Conservation (phyloP, 2,113 vertebrate genomes). For the Spermophilus dauricus region DNA sequence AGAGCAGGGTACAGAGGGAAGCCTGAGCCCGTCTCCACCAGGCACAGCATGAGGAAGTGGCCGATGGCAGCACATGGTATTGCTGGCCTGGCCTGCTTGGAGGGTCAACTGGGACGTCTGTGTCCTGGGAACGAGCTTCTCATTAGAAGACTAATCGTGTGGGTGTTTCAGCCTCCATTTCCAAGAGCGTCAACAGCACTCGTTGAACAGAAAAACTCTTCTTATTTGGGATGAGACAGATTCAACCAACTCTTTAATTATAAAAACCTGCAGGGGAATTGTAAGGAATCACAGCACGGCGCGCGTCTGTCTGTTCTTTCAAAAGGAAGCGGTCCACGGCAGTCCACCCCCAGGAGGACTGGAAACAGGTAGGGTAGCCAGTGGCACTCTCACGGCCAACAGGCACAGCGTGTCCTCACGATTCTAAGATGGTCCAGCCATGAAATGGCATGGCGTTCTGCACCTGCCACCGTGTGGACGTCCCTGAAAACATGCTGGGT, state of each 20-base stretch:
- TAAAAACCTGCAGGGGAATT: slow-evolving; percentile 7
- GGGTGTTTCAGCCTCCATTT: not conserved
- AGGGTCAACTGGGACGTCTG: not conserved
- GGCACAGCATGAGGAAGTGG: accelerated
- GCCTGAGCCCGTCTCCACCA: no score
- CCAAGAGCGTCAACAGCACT: not conserved
- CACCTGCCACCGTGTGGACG: accelerated
- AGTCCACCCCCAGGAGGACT: no score
- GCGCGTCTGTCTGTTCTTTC: not conserved
- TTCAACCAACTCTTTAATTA: not conserved
- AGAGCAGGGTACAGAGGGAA: not conserved
- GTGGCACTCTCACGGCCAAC: not conserved
- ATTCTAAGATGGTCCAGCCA: not conserved
- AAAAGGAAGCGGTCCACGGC: not conserved
- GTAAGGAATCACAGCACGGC: not conserved
- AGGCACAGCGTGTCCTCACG: accelerated
- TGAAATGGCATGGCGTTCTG: not conserved
- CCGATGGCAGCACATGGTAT: accelerated
- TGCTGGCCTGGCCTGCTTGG: not conserved
- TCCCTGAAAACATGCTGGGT: not conserved
- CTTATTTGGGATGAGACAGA: slow-evolving; percentile 10
- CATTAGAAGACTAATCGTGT: not conserved
- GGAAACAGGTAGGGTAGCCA: not conserved
- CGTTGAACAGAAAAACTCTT: not conserved
- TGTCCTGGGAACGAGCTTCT: not conserved